Evolutionary conservation across 2,797 vertebrate genomes (phyloP), one percentile per base, ranked within the genome.

Genomic region (Clarias platycephalus): DNA sequence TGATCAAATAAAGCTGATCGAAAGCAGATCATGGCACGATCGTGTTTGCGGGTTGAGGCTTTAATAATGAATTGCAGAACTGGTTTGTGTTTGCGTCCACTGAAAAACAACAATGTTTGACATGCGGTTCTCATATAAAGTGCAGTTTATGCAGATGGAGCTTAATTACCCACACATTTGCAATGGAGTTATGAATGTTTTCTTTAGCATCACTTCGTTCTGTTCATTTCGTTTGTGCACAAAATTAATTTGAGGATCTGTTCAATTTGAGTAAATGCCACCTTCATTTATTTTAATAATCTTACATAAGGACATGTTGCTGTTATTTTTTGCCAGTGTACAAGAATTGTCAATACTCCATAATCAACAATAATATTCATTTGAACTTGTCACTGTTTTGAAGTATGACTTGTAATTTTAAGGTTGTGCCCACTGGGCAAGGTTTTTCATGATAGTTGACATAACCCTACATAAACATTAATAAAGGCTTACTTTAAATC

Each of bases 1-100:
- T 76, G 74, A 20, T 76, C 57, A 60, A 77, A 77, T 77, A 77
- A n/a, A 87, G 82, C 64, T 84, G 72, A 86, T 64, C 37, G 74
- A 77, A 87, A 68, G 34, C 53, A 85, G 84, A 87, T 81, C 62
- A 44, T 5, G 44, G 66, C 76, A 20, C 57, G 24, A 74, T 18
- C 63, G 24, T 22, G 58, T 78, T 63, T 78, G 57, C 8, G 22
- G 22, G 58, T 79, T 26, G 34, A 79, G 58, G 15, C 57, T 62
- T 63, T 79, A 79, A 63, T 79, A 63, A 63, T 63, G 24, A 63
- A 63, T 31, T 40, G 57, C 75, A 24, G 18, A 60, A 77, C 28
- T 77, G 55, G 75, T 78, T 62, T 40, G 37, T 2, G 60, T 78
- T 78, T 78, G 16, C 6, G 16, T 78, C 20, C 55, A 24, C 22